These are phyloP conservation scores for Electrophaes corylata DNA, from an alignment of 2,888 invertebrate genomes.

Conservation along the genomic window DNA sequence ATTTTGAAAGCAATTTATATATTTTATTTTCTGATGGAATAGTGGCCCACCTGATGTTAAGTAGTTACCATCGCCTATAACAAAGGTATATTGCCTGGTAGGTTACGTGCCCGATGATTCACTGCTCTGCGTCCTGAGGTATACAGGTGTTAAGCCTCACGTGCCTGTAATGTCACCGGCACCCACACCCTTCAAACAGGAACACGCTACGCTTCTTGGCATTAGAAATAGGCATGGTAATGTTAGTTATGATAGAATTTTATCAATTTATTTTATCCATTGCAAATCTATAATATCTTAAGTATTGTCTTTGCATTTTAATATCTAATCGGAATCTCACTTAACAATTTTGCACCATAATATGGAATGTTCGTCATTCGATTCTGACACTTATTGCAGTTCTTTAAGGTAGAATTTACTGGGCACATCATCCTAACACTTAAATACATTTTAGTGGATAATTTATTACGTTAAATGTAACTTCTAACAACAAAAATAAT, in stretches of 20 bases:
- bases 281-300: conserved; percentile 13
- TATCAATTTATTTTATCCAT: conserved; percentile 14
- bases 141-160: no score
- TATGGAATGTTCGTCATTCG: conserved; percentile 36
- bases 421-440: neutral
- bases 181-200: no score
- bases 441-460: neutral
- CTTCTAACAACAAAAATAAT: neutral
- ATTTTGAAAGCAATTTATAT: no score
- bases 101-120: no score
- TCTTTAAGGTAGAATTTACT: conserved; percentile 12
- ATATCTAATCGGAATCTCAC: conserved; percentile 37
- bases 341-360: conserved; percentile 40
- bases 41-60: neutral
- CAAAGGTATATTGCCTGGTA: no score
- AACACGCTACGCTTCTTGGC: no score
- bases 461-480: neutral
- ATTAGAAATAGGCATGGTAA: no score
- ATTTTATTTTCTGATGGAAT: no score
- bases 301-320: conserved; percentile 37
- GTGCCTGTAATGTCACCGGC: no score
- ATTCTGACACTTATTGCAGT: conserved; percentile 30
- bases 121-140: no score
- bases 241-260: neutral
- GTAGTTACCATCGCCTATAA: neutral